Evolutionary conservation across 2,888 invertebrate species (phyloP), one percentile per base, ranked within the genome.

Genomic region (Punctoribates punctum): DNA sequence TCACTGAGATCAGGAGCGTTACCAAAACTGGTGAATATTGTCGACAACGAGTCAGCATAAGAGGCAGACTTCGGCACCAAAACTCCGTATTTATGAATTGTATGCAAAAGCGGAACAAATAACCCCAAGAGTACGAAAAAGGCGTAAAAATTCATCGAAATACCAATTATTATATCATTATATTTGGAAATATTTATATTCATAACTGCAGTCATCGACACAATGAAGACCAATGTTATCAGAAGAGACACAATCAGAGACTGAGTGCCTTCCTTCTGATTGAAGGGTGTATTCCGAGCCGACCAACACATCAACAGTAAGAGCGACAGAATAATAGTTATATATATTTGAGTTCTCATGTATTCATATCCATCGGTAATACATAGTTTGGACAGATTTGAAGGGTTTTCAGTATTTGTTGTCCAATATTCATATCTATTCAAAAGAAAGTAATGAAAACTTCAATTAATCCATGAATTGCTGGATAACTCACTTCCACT

Each of bases 31-130:
- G 79, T 79, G 73, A 80, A 80, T 25, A 78, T 79, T 1, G 80
- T 80, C 3, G 80, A 80, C 27, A 80, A 46, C 0, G 80, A 80
- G 46, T 80, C 79, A 13, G 79, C 79, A 51, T 79, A 79, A 0
- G 79, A 79, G 0, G 77, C 73, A 1, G 77, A 77, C 46, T 78
- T 78, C 25, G 77, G 78, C 0, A 78, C 78, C 48, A 78, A 74
- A 17, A 76, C 75, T 0, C 79, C 79, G 23, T 78, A 77, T 23
- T 77, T 78, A 60, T 79, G 80, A 15, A 79, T 77, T 9, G 78
- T 75, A 57, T 77, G 76, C 23, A 80, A 65, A 23, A 77, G 75
- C 0, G 79, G 79, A 0, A 77, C 77, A 46, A 79, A 80, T 9
- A 79, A 48, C 3, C 79, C 79, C 38, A 78, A 51, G 2, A 79